Base-by-base conservation (phyloP, 2,888 invertebrate genomes). In the Monopis laevigella region DNA sequence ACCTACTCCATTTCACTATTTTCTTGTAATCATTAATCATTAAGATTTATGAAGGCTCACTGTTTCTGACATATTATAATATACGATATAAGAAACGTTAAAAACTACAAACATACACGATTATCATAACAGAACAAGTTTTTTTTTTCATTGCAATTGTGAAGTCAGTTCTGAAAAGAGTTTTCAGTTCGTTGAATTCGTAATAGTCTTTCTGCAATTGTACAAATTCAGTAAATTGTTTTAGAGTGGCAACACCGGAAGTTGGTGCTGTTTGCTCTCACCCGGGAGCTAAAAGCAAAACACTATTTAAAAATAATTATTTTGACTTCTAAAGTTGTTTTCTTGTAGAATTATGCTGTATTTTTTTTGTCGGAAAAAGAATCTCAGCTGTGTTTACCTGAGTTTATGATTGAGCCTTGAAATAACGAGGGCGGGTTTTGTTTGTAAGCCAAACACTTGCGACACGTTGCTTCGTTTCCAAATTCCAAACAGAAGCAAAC, bases 131-230 rank as follows among this genome's bases (percentile, higher is more conserved):
- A n/a, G n/a, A n/a, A n/a, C n/a, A n/a, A n/a, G n/a, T n/a, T n/a
- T n/a, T n/a, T n/a, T n/a, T n/a, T n/a, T n/a, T n/a, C n/a, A n/a
- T 7, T 21, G 21, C 29, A 34, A 34, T 17, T 34, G 34, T 34
- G 6, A 32, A 32, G 32, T 32, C 17, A 32, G 16, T 32, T 32
- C 12, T 21, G 36, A 19, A 36, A 36, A 36, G 19, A 21, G 21
- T 21, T 36, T 21, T 19, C 36, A 36, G 36, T 36, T 8, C 21
- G 19, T 21, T 36, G 36, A 36, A 36, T 36, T 12, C 36, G 36
- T 36, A 36, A 36, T 19, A 21, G 36, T 21, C 11, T 3, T 13
- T 36, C 36, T 36, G 36, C 36, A 36, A 36, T 36, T 36, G 36
- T 36, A 13, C 21, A 36, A 36, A 36, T 36, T 36, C 36, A 21